These are phyloP conservation scores for Poliocrania exsul DNA, from an alignment of 2,797 vertebrate genomes.

Conservation along the genomic window DNA sequence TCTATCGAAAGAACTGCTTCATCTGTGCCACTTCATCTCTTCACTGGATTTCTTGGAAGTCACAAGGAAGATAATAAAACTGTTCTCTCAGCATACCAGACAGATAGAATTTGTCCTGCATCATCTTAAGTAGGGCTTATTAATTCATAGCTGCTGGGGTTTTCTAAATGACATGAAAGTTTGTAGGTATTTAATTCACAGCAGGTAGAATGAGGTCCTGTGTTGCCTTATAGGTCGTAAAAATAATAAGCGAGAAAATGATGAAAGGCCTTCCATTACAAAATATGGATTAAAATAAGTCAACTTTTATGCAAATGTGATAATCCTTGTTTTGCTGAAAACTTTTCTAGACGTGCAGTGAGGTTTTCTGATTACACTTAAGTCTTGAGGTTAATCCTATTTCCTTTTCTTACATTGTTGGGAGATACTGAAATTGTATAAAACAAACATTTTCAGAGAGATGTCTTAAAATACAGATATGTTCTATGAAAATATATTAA, in stretches of 20 bases:
- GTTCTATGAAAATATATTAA: neutral
- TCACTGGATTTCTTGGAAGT: neutral
- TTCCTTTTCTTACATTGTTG: neutral
- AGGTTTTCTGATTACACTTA: neutral
- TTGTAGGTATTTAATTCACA: neutral
- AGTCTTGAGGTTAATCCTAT: neutral
- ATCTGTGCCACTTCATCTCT: neutral
- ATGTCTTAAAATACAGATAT: neutral
- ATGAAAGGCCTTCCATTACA: neutral
- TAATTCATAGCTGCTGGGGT: neutral
- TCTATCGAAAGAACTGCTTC: neutral
- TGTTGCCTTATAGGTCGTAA: neutral
- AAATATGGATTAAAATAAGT: neutral
- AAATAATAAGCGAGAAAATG: neutral
- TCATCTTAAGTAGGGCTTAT: neutral
- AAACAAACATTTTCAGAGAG: neutral
- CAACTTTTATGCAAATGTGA: neutral
- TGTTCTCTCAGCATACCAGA: neutral
- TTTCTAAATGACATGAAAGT: neutral
- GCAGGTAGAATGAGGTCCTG: neutral
- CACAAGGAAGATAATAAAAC: slow-evolving; percentile 17
- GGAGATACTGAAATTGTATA: neutral
- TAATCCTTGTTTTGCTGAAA: neutral
- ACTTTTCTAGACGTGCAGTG: neutral
- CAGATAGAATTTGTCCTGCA: neutral